Percentiles rank a stretch among this genome's conserved stretches.
phyloP scores from a whole-genome alignment of 1,140 invertebrate genomes.

The Zaprionus lachaisei region DNA sequence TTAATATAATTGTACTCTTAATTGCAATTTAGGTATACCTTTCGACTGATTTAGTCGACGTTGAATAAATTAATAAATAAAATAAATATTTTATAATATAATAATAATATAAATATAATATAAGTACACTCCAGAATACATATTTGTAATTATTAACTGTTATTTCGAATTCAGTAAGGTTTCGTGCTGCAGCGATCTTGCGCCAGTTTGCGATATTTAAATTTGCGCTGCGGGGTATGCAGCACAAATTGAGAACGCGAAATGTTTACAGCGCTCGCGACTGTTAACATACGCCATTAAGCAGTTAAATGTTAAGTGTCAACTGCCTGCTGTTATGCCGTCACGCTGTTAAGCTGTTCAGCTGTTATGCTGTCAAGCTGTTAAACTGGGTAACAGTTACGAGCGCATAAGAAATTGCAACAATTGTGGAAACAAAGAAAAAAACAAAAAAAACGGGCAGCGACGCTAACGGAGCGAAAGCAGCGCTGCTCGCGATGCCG shows the following conservation, averaged over 20 bases:
- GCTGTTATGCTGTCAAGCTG: slow-evolving; percentile 25
- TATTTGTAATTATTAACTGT: too few species aligned
- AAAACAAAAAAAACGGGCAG: slow-evolving; percentile 19
- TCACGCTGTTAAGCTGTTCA: slow-evolving; percentile 8
- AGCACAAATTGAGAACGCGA: slow-evolving; percentile 33
- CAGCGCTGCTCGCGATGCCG: slow-evolving; percentile 2
- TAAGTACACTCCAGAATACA: too few species aligned
- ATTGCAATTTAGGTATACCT: too few species aligned
- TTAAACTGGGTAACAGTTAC: slow-evolving; percentile 34
- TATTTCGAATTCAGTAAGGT: too few species aligned
- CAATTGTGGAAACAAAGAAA: slow-evolving; percentile 23
- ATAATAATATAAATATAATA: too few species aligned
- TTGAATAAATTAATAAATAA: too few species aligned
- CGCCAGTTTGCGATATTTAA: not conserved
- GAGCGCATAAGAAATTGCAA: slow-evolving; percentile 41
- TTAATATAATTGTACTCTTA: too few species aligned
- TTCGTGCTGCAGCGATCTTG: not conserved
- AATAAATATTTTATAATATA: too few species aligned
- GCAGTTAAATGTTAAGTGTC: not conserved
- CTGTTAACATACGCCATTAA: slow-evolving; percentile 46
- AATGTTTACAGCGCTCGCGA: slow-evolving; percentile 6
- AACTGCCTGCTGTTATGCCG: slow-evolving; percentile 3
- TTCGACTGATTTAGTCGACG: too few species aligned
- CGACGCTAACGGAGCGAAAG: slow-evolving; percentile 1
- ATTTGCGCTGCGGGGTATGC: slow-evolving; percentile 51